Conservation (phyloP, 92 coral and sea anemone genomes). For the Heteractis magnifica region DNA sequence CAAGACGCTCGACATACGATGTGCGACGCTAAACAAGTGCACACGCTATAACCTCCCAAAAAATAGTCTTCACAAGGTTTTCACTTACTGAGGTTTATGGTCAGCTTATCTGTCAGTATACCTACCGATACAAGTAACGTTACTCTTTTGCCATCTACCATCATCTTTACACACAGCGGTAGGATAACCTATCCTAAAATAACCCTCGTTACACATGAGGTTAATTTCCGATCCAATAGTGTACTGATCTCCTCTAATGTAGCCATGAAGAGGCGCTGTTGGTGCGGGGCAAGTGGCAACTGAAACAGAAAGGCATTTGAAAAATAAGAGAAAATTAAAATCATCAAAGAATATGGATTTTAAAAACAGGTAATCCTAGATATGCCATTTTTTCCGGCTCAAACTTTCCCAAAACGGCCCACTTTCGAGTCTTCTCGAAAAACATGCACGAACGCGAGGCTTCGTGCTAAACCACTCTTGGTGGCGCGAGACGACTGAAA, state of each 20-base stretch:
- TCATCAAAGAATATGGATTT: neutral
- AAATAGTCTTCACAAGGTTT: too few relatives aligned
- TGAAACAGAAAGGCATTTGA: slow-evolving; percentile 5
- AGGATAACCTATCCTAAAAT: slow-evolving; percentile 42
- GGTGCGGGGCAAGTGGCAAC: slow-evolving; percentile 24
- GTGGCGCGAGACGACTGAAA: too few relatives aligned
- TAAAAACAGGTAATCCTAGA: too few relatives aligned
- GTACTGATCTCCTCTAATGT: slow-evolving; percentile 18
- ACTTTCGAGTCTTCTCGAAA: too few relatives aligned
- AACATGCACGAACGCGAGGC: too few relatives aligned
- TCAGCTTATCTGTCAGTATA: neutral
- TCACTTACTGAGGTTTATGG: too few relatives aligned
- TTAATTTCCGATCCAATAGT: slow-evolving; percentile 44
- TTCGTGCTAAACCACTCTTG: too few relatives aligned
- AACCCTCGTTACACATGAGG: slow-evolving; percentile 51
- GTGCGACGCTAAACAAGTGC: too few relatives aligned
- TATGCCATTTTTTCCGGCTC: too few relatives aligned
- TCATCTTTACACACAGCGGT: slow-evolving; percentile 31
- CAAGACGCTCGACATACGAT: too few relatives aligned
- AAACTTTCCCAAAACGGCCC: neutral
- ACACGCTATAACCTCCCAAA: too few relatives aligned
- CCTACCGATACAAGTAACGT: neutral
- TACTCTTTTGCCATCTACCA: slow-evolving; percentile 40
- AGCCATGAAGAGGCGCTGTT: slow-evolving; percentile 46
- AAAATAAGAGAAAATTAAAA: neutral